These are phyloP conservation scores for Idaea aversata DNA, from an alignment of 2,888 invertebrate species.

Conservation along the genomic window DNA sequence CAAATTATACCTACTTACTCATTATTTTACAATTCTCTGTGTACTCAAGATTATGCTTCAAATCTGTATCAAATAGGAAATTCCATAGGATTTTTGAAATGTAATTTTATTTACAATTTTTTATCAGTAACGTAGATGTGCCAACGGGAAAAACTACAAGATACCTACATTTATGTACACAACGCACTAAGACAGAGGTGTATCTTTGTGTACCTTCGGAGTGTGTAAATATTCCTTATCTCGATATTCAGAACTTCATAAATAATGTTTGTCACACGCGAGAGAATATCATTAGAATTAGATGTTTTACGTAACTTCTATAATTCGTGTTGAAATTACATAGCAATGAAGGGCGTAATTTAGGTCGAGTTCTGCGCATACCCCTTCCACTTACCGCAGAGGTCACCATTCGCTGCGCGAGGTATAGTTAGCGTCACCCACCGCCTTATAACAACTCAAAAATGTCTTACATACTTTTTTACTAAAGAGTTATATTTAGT, in stretches of 20 bases:
- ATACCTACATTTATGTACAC: constrained; percentile 73
- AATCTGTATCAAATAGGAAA: constrained; percentile 42
- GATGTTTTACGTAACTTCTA: constrained; percentile 27
- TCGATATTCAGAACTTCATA: constrained; percentile 78
- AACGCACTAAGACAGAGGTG: constrained; percentile 72
- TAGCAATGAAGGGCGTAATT: too few relatives aligned
- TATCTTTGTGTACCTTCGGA: constrained; percentile 65
- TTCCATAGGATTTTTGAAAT: constrained; percentile 42
- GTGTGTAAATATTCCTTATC: constrained; percentile 77
- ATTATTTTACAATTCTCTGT: constrained; percentile 34
- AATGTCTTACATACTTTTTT: too few relatives aligned
- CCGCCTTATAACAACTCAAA: too few relatives aligned
- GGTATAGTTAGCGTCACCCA: too few relatives aligned
- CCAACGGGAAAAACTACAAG: constrained; percentile 72
- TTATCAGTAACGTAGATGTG: constrained; percentile 69
- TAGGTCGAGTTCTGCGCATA: too few relatives aligned
- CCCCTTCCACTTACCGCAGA: too few relatives aligned
- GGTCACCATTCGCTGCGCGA: too few relatives aligned
- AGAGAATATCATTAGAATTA: constrained; percentile 59
- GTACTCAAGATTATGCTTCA: constrained; percentile 38
- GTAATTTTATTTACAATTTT: constrained; percentile 62
- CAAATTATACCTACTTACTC: constrained; percentile 16
- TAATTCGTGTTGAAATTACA: background rate
- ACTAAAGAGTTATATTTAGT: too few relatives aligned
- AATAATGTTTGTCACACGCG: constrained; percentile 77